Conservation (phyloP, 2,888 invertebrate genomes). For the Coelinius sp. region DNA sequence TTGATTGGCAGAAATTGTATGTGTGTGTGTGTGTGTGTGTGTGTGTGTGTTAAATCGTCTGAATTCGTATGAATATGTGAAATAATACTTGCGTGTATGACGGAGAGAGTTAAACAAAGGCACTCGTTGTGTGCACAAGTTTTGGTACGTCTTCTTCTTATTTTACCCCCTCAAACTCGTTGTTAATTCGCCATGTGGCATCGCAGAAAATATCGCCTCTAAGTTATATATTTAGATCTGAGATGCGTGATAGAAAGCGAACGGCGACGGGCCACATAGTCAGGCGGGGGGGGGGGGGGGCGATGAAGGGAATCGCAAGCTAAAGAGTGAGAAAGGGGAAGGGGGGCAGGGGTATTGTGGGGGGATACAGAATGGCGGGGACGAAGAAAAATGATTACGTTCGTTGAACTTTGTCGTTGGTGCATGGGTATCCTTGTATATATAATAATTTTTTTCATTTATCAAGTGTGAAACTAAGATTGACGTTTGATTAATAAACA, state of each 20-base stretch:
- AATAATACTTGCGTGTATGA: slow-evolving; percentile 13
- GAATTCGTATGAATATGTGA: too few relatives aligned
- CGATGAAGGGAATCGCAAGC: slow-evolving; percentile 11
- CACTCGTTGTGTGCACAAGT: slow-evolving; percentile 6
- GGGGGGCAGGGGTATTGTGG: background rate
- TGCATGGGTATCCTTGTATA: slow-evolving; percentile 23
- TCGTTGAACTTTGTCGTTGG: slow-evolving; percentile 41
- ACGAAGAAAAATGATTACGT: slow-evolving; percentile 38
- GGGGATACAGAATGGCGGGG: slow-evolving; percentile 1
- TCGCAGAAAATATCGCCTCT: slow-evolving; percentile 33
- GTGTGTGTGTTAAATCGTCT: too few relatives aligned
- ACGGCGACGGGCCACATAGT: background rate
- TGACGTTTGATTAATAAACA: slow-evolving; percentile 8
- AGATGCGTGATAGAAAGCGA: slow-evolving; percentile 28
- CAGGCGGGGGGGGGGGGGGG: background rate
- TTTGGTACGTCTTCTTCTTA: slow-evolving; percentile 16
- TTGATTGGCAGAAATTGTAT: background rate
- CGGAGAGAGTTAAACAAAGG: slow-evolving; percentile 14
- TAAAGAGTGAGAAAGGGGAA: background rate
- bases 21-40: background rate
- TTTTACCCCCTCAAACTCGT: background rate
- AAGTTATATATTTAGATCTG: slow-evolving; percentile 28
- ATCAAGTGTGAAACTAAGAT: slow-evolving; percentile 7
- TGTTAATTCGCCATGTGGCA: slow-evolving; percentile 41
- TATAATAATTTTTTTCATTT: slow-evolving; percentile 8